Evolutionary conservation across 2,888 invertebrate genomes (phyloP).

Genomic region (Pegoplata infirma): DNA sequence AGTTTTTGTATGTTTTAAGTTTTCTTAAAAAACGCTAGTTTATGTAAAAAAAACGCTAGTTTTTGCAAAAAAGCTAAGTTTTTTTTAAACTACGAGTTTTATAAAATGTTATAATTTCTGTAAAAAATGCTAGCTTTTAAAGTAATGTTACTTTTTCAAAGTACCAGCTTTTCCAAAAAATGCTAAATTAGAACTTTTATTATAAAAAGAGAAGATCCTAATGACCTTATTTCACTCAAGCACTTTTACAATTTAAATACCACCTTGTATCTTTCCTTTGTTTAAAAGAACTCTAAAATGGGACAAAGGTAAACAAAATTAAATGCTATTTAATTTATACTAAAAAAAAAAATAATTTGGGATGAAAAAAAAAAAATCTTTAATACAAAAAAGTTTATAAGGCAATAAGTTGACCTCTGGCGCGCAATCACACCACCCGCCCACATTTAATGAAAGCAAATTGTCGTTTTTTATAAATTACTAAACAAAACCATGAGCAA

Average conservation of each 20-base stretch:
- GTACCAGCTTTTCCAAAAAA: no score
- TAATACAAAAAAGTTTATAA: conserved; percentile 2
- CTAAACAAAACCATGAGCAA: conserved; percentile 6
- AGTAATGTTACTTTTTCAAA: no score
- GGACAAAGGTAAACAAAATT: conserved; percentile 21
- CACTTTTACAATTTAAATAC: neutral
- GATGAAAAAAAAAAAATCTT: conserved; percentile 23
- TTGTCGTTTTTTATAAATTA: conserved; percentile 9
- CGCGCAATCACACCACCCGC: conserved; percentile 24
- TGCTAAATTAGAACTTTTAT: no score
- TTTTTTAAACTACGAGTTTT: no score
- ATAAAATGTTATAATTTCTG: no score
- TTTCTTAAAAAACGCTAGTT: no score
- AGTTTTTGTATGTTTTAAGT: no score
- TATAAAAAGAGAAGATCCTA: no score
- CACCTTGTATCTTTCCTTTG: neutral
- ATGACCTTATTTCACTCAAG: no score
- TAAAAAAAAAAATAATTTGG: conserved; percentile 3
- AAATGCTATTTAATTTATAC: conserved; percentile 35
- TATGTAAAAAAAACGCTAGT: no score
- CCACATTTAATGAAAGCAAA: conserved; percentile 51
- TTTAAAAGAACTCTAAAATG: neutral
- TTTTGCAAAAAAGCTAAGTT: no score
- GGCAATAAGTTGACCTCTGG: conserved; percentile 42
- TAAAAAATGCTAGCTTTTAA: no score